A percentile compares a stretch with the other conserved stretches of the same genome.
Conservation (phyloP, 1,140 invertebrate genomes). For the Papilio dardanus region DNA sequence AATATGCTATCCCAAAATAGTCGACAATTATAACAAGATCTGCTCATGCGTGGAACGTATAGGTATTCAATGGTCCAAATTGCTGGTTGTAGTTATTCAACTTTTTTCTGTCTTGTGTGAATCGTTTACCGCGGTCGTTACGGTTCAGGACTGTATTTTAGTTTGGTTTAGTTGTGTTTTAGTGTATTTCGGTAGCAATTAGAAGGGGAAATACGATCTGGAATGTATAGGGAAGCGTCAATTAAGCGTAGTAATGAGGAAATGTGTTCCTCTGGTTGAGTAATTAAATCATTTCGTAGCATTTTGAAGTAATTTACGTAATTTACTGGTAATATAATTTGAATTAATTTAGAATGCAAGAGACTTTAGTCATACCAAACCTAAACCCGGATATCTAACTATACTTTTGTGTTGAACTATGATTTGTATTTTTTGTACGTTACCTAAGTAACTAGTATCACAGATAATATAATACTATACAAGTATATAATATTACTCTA, state of each 20-base stretch:
- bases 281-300: slow-evolving; percentile 29
- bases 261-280: slow-evolving; percentile 37
- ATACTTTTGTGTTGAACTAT: too few species aligned
- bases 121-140: slow-evolving; percentile 58
- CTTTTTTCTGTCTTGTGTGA: slow-evolving; percentile 47
- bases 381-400: not conserved
- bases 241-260: slow-evolving; percentile 50
- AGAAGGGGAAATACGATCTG: slow-evolving; percentile 55
- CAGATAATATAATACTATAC: too few species aligned
- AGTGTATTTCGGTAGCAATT: slow-evolving; percentile 59
- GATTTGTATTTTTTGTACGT: too few species aligned
- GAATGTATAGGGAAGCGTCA: slow-evolving; percentile 45
- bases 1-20: slow-evolving; percentile 59
- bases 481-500: too few species aligned
- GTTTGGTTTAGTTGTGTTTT: slow-evolving; percentile 48
- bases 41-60: slow-evolving; percentile 1
- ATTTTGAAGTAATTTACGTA: slow-evolving; percentile 28
- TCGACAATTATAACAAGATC: slow-evolving; percentile 47
- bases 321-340: slow-evolving; percentile 28
- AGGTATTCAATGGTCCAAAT: slow-evolving; percentile 16
- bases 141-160: slow-evolving; percentile 52
- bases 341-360: not conserved
- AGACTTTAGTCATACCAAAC: not conserved
- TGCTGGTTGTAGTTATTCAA: slow-evolving; percentile 29
- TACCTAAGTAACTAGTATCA: not conserved